Base-by-base conservation (phyloP, 2,888 invertebrate species). In the Actias luna region DNA sequence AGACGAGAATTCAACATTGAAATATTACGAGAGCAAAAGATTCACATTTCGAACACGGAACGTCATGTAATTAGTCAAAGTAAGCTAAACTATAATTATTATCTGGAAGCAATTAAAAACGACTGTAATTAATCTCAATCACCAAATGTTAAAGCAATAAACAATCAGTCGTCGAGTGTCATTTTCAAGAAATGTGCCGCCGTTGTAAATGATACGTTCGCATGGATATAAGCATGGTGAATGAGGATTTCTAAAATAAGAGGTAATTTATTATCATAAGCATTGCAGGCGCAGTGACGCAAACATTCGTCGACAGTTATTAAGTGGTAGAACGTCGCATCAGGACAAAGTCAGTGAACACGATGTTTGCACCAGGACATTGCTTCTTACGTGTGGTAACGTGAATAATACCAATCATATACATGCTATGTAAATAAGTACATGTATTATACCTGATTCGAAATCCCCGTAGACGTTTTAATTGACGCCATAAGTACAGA, bases 171-270 rank as follows among this genome's bases (percentile, higher is more conserved):
- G 83, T 78, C 80, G 79, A 72, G 79, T 80, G 85, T 84, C 83
- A 81, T 80, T 76, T 82, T 76, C 75, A 73, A 85, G 83, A 85
- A 84, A 85, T 84, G 81, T 82, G 80, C 77, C 78, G 79, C 75
- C 77, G 74, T 79, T 81, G 82, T 83, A 82, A 85, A 84, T 83
- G 79, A 87, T 84, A 83, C 78, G 78, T 77, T 78, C 76, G 78
- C 79, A 80, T 77, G 79, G 78, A 79, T 80, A 82, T 83, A 80
- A 82, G 79, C 76, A 80, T 79, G 79, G 79, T 89, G 89, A 88
- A 89, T 89, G 89, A 87, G 86, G 77, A 85, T 83, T 87, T 86
- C 90, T 91, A 90, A 92, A 91, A 89, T 91, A 89, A 92, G 89
- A 85, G 75, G 79, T 83, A 82, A 92, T 92, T 89, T 89, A 92